These are phyloP conservation scores for Crambe crambe DNA, from an alignment of 37 sponge, comb jelly and placozoan species.

Conservation along the genomic window DNA sequence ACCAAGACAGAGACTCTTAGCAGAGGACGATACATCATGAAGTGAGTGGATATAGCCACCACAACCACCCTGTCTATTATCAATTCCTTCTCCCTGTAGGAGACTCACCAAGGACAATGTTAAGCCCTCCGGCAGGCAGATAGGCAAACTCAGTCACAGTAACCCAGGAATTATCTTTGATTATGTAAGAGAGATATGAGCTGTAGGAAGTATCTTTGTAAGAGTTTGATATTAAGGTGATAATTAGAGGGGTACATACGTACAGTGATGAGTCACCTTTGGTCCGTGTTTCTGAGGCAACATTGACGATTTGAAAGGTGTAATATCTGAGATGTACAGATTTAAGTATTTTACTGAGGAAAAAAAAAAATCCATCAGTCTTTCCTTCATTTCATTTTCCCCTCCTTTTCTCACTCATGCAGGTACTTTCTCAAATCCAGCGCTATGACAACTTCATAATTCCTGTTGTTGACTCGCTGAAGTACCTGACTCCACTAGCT, in stretches of 20 bases:
- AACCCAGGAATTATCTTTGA: constrained; percentile 95
- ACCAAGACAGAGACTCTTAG: constrained; percentile 74
- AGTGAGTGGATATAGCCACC: constrained; percentile 45
- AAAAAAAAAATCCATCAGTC: too few relatives aligned
- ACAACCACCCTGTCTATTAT: not conserved
- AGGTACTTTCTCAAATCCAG: constrained; percentile 97
- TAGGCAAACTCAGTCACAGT: constrained; percentile 96
- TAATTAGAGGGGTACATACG: too few relatives aligned
- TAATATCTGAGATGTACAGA: too few relatives aligned
- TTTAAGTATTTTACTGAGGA: too few relatives aligned
- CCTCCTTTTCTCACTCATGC: not conserved
- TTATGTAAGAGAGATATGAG: constrained; percentile 59
- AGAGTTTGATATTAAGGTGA: not conserved
- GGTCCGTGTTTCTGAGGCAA: too few relatives aligned
- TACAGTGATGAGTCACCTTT: too few relatives aligned
- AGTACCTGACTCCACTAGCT: constrained; percentile 89
- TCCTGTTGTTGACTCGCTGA: constrained; percentile 94
- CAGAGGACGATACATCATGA: constrained; percentile 86
- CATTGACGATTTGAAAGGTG: too few relatives aligned
- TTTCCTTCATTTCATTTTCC: too few relatives aligned
- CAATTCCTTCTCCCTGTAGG: constrained; percentile 37
- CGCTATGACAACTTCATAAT: constrained; percentile 92
- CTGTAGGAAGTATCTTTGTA: not conserved
- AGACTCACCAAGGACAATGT: constrained; percentile 97
- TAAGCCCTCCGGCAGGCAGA: constrained; percentile 93